Base-by-base conservation (phyloP, 2,113 vertebrate genomes). In the Rhinopomastus cyanomelas region DNA sequence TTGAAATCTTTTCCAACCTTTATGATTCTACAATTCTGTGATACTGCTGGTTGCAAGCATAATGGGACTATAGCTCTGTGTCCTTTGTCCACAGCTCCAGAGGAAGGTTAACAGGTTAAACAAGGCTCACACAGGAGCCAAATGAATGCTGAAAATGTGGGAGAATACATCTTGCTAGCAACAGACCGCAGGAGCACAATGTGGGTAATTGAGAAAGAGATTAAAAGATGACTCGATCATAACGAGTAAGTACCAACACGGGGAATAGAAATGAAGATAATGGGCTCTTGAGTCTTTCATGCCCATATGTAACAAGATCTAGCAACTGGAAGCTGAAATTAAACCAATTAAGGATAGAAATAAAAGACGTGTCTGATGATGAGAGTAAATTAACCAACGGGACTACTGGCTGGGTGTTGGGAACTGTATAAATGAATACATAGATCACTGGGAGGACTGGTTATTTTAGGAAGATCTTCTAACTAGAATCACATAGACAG, bases 61-160 rank as follows among this genome's bases (percentile, higher is more conserved):
- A 16, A 62, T 0, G 4, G 15, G 20, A 34, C 62, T 53, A 11
- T 1, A 6, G 27, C 13, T 1, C n/a, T 9, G 5, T 9, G 17
- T 21, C 39, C 59, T 64, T 29, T 64, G 37, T 57, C 42, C 27
- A 2, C 25, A 67, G 32, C 39, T 82, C 37, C 9, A 22, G 53
- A 11, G 57, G 49, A 82, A 85, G 37, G 60, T 61, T 57, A 34
- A 11, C 9, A 27, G 73, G 18, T 52, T 69, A 76, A 77, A 66
- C 11, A 80, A 68, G 14, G 36, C 12, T 73, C 36, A 21, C 18
- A 25, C 15, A 81, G 68, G 55, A 83, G 65, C 34, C 8, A 39
- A 82, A 51, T 7, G 37, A 74, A 69, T n/a, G 11, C 22, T 55
- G 72, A 34, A 62, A 72, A 52, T 48, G 17, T 67, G 72, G 56